Conservation (phyloP, 2,113 vertebrate genomes). For the Pteronura brasiliensis region DNA sequence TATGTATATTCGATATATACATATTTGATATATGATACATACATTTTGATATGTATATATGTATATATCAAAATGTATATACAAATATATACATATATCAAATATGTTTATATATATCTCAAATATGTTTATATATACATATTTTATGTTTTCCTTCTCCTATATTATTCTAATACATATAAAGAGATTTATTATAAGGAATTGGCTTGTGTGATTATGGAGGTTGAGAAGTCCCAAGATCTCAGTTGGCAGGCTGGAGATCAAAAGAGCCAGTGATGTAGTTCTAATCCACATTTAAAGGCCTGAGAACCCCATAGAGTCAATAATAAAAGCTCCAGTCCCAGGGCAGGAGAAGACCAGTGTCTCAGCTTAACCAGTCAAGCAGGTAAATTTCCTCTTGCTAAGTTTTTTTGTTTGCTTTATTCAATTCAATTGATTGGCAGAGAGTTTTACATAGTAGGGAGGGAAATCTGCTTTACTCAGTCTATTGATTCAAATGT, state of each 20-base stretch:
- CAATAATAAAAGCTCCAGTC: background rate
- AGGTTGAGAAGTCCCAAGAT: background rate
- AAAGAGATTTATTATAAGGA: background rate
- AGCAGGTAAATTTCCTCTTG: background rate
- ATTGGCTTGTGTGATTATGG: background rate
- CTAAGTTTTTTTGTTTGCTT: background rate
- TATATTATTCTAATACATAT: background rate
- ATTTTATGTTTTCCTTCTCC: background rate
- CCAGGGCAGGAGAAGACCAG: background rate
- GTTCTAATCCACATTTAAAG: background rate
- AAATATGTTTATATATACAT: background rate
- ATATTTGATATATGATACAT: background rate
- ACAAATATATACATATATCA: too few relatives aligned
- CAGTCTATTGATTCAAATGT: background rate
- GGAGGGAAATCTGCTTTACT: background rate
- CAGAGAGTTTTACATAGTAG: background rate
- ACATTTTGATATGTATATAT: too few relatives aligned
- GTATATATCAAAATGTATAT: too few relatives aligned
- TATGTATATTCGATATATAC: background rate
- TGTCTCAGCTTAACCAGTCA: background rate
- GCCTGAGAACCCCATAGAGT: background rate
- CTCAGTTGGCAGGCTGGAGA: background rate
- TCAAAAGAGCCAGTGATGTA: background rate
- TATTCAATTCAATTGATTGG: background rate
- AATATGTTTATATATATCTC: background rate